Evolutionary conservation across 1,140 invertebrate genomes (phyloP), one percentile per base, ranked within the genome.

Genomic region (Cherax destructor): DNA sequence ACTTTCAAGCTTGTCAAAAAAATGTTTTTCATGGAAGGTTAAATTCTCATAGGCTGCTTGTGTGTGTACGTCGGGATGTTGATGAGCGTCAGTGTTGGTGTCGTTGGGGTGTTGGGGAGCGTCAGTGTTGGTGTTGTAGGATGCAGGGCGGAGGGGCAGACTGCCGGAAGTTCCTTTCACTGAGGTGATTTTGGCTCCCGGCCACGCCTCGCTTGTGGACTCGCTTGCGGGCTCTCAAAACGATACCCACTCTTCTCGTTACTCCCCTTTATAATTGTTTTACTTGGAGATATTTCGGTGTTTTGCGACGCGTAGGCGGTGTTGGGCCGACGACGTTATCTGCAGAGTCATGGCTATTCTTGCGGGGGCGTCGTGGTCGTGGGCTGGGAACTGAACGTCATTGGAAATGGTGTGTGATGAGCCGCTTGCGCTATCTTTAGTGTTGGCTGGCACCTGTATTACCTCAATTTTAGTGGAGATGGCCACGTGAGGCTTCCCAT

Each of bases 291-390:
- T 78, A 78, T 83, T 50, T 47, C 52, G 49, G 77, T 65, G 65
- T 85, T 80, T 41, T 91, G 18, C 89, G 76, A 50, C 89, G 89
- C 7, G 89, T 79, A 72, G 89, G 89, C n/a, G 89, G 89, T 50
- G 89, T 91, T 83, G 89, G 89, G 59, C 83, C 24, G 59, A 72
- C 56, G 61, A 69, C n/a, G 79, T 47, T 69, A n/a, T 47, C 77
- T 49, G 24, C 24, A 72, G 83, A 86, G 21, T 91, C 89, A 91
- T 69, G 56, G 77, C 76, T 91, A 91, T 91, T 91, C 83, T 80
- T 91, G 83, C 52, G 83, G 76, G 69, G 21, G 47, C 72, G 88
- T n/a, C 80, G 80, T 69, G 88, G 80, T 69, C 41, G 88, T 65
- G 89, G 89, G 41, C 83, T 78, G 52, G 89, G 86, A 30, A 88